These are phyloP conservation scores for Suricata suricatta DNA, from an alignment of 2,113 vertebrate species.

Conservation along the genomic window DNA sequence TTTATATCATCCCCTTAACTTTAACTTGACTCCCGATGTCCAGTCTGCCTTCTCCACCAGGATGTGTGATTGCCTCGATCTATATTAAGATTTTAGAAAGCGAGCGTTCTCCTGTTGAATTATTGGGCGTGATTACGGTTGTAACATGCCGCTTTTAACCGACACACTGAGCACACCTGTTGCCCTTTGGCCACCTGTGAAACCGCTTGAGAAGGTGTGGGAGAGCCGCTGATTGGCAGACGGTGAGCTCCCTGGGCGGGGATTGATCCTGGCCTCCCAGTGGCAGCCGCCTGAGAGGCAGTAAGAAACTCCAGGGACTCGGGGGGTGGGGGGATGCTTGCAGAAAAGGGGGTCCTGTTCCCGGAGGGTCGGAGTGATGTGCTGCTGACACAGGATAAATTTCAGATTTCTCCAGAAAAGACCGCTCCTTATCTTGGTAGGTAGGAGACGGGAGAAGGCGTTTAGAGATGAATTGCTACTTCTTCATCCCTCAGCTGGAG, in stretches of 20 bases:
- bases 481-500: background rate
- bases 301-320: background rate
- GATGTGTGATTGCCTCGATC: background rate
- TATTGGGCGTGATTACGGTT: background rate
- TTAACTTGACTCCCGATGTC: background rate
- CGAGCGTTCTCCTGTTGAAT: background rate
- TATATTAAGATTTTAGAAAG: background rate
- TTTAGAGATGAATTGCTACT: background rate
- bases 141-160: conserved; percentile 16
- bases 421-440: background rate
- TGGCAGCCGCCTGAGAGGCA: background rate
- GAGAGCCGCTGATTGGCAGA: background rate
- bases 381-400: background rate
- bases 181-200: background rate
- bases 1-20: background rate
- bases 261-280: background rate
- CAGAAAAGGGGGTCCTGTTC: background rate
- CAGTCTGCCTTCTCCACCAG: background rate
- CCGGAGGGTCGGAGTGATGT: background rate
- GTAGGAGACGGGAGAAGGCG: background rate
- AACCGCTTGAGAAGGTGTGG: conserved; percentile 15
- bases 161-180: conserved; percentile 45
- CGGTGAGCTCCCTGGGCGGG: background rate
- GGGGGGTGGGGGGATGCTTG: background rate
- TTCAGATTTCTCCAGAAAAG: background rate